Base-by-base conservation (phyloP, 1,140 invertebrate genomes). In the Agrypnia vestita region DNA sequence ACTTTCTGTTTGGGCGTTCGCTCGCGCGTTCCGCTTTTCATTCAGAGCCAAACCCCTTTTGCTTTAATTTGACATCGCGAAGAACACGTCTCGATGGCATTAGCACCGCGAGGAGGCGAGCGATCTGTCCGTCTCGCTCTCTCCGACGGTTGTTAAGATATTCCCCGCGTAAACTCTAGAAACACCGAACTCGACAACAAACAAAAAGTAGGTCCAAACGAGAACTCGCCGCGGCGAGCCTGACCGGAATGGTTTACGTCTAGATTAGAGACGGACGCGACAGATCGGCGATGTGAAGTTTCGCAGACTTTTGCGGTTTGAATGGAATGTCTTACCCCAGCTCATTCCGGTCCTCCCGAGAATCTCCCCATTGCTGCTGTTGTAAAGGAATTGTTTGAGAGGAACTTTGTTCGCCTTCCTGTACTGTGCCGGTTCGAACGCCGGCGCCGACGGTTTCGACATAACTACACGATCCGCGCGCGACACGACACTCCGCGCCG, bases 301-400 rank as follows among this genome's bases (percentile, higher is more conserved):
- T 71, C 46, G 67, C 46, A 15, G n/a, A n/a, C 15, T 71, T 8
- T 13, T 9, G 17, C 8, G 4, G 15, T 25, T 15, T 56, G 53
- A 55, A 35, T 74, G 71, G 51, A 43, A 67, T 53, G 46, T 86
- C 92, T 93, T 91, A 96, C 95, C 93, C 94, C 95, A 96, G 86
- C 93, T 93, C 84, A 90, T 86, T 46, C 91, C 91, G 78, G 93
- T 94, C 84, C 95, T 90, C 79, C 94, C 94, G 84, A 95, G 88
- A 84, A 95, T 90, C n/a, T 92, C 91, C 59, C 93, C 92, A 11
- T 93, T 93, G 75, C 94, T 91, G 21, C 90, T 84, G 86, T 96
- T 94, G 86, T 94, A 96, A 72, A 96, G 81, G 84, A 94, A 94
- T 79, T 86, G 86, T 7, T 67, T 80, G 47, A 90, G 80, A 69